These are phyloP conservation scores for Equus quagga DNA, from an alignment of 2,113 vertebrate genomes.

Conservation along the genomic window DNA sequence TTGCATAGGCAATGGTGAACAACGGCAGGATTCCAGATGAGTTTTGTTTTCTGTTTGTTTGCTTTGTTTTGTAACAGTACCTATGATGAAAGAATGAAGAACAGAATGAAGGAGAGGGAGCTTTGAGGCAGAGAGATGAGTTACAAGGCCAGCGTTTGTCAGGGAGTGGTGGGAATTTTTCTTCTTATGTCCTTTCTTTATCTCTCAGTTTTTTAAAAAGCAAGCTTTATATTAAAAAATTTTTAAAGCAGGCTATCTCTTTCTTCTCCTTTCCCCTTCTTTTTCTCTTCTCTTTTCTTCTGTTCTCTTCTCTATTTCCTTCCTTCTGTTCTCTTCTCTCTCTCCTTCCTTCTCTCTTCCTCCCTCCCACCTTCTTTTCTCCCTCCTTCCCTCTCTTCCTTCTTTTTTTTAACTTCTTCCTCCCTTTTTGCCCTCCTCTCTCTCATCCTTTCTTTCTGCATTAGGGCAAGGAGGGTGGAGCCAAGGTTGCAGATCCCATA, in stretches of 20 bases:
- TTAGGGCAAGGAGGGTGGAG: neutral
- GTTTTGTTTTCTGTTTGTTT: slow-evolving; percentile 14
- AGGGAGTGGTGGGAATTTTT: neutral
- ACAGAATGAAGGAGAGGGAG: neutral
- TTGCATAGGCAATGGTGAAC: neutral
- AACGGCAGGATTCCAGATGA: neutral
- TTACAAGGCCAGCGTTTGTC: neutral
- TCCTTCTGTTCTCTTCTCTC: neutral
- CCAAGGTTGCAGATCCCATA: neutral
- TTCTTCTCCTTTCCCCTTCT: neutral
- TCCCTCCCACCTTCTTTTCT: too few species aligned
- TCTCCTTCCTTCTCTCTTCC: too few species aligned
- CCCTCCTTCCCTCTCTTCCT: neutral
- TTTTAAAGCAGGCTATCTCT: neutral
- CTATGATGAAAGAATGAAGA: neutral
- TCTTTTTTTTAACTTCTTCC: neutral
- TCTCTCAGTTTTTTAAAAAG: neutral
- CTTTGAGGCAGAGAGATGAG: neutral
- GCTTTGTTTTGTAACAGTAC: neutral
- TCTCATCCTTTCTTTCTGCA: neutral
- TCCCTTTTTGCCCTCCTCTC: neutral
- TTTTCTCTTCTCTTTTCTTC: neutral
- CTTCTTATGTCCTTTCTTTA: neutral
- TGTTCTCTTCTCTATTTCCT: neutral
- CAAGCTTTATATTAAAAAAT: neutral